Conservation (phyloP, 2,797 vertebrate species). For the Mycteria americana region DNA sequence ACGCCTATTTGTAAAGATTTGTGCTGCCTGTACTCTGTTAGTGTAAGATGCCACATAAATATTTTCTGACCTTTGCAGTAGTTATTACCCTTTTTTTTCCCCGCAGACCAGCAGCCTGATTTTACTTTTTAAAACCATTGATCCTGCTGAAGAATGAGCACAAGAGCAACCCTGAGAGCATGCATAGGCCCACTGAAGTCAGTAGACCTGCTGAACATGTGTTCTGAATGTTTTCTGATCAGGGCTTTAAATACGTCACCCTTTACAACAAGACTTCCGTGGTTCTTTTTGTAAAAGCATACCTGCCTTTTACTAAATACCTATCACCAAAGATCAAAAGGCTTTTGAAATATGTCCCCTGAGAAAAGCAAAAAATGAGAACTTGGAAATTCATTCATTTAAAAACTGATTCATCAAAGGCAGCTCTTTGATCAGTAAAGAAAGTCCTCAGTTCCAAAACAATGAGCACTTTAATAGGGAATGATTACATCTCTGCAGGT, state of each 20-base stretch:
- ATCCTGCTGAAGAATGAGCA: neutral
- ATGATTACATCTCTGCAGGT: rapidly evolving
- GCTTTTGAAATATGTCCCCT: conserved; percentile 29
- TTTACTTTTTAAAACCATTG: conserved; percentile 1
- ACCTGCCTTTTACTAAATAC: conserved; percentile 25
- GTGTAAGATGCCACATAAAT: neutral
- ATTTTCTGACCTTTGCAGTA: conserved; percentile 64
- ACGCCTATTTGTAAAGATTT: neutral
- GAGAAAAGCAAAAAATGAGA: neutral
- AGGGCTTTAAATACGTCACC: neutral
- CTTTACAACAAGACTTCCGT: neutral
- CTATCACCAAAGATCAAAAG: conserved; percentile 31
- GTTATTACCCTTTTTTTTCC: neutral
- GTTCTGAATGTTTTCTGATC: neutral
- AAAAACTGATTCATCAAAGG: conserved; percentile 18
- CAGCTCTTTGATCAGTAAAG: conserved; percentile 28
- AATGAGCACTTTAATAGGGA: neutral
- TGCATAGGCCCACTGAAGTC: neutral
- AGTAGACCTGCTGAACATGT: neutral
- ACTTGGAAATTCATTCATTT: neutral
- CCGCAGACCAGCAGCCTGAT: neutral
- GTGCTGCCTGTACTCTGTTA: neutral
- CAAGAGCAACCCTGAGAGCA: neutral
- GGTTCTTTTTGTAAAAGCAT: neutral
- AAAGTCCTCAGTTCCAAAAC: neutral